A percentile compares a stretch with the other conserved stretches of the same genome.
Evolutionary conservation across 2,888 invertebrate genomes (phyloP).

Genomic region (Aplocera efformata): DNA sequence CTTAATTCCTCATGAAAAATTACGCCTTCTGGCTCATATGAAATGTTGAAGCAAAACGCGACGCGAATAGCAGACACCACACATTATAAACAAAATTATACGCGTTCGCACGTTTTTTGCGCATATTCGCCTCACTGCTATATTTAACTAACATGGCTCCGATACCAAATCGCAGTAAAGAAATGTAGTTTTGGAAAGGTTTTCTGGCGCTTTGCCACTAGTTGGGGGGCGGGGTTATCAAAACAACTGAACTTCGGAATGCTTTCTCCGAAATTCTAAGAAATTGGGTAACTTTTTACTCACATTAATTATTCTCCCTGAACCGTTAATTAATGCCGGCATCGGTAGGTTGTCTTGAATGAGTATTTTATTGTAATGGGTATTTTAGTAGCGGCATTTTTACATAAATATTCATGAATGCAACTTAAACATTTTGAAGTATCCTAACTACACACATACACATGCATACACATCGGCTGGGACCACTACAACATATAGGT

Average conservation of each 20-base stretch:
- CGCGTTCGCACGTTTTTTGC: conserved; percentile 42
- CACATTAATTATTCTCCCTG: conserved; percentile 31
- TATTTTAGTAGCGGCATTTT: conserved; percentile 20
- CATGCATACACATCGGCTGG: no score
- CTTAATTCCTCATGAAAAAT: conserved; percentile 55
- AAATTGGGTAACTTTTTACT: conserved; percentile 42
- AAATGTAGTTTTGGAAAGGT: conserved; percentile 26
- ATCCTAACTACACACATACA: no score
- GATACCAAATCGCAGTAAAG: conserved; percentile 27
- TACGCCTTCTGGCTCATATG: conserved; percentile 36
- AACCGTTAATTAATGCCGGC: conserved; percentile 23
- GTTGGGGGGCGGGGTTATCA: conserved; percentile 38
- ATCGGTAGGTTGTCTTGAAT: conserved; percentile 12
- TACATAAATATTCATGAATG: conserved; percentile 25
- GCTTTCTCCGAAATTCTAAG: conserved; percentile 43
- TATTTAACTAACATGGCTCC: conserved; percentile 45
- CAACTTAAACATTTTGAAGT: no score
- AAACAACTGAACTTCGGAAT: conserved; percentile 46
- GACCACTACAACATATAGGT: no score
- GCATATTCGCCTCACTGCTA: conserved; percentile 46
- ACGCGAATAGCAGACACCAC: conserved; percentile 46
- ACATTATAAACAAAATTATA: conserved; percentile 38
- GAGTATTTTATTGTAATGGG: conserved; percentile 28
- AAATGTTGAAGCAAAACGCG: conserved; percentile 42
- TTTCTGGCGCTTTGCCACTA: conserved; percentile 46